Evolutionary conservation across 2,888 invertebrate genomes (phyloP).

Genomic region (Tenthredo scrophulariae): DNA sequence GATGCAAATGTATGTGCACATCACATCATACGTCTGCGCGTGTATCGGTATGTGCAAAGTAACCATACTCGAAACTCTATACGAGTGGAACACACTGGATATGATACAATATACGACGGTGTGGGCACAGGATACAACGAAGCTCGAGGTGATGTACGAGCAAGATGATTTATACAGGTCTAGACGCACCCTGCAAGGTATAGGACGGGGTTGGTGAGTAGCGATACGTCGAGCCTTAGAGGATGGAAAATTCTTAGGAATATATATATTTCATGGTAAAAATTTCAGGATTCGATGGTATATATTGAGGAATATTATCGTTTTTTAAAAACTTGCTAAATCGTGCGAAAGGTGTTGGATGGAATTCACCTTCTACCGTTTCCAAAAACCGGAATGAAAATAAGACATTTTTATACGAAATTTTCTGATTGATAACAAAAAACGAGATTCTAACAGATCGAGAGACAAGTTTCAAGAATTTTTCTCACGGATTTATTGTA

Average conservation of each 20-base stretch:
- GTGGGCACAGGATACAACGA: slow-evolving; percentile 38
- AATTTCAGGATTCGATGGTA: too few species aligned
- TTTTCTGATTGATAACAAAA: neutral
- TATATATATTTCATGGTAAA: neutral
- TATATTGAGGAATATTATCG: too few species aligned
- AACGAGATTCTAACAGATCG: neutral
- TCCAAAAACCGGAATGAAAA: neutral
- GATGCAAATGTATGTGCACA: neutral
- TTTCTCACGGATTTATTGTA: neutral
- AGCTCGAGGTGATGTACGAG: neutral
- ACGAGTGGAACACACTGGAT: slow-evolving; percentile 21
- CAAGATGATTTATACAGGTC: slow-evolving; percentile 28
- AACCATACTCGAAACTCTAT: slow-evolving; percentile 24
- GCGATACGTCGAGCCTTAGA: neutral
- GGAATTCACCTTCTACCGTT: too few species aligned
- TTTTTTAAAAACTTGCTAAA: too few species aligned
- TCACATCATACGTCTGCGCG: neutral
- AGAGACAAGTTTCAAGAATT: neutral
- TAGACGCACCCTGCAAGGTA: slow-evolving; percentile 20
- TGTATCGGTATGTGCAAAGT: neutral
- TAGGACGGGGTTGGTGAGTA: neutral
- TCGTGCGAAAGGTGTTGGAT: too few species aligned
- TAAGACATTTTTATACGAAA: neutral
- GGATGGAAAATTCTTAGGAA: neutral
- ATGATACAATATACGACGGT: slow-evolving; percentile 13